Base-by-base conservation (phyloP, 2,113 vertebrate species). In the Xenotilapia longispinis region DNA sequence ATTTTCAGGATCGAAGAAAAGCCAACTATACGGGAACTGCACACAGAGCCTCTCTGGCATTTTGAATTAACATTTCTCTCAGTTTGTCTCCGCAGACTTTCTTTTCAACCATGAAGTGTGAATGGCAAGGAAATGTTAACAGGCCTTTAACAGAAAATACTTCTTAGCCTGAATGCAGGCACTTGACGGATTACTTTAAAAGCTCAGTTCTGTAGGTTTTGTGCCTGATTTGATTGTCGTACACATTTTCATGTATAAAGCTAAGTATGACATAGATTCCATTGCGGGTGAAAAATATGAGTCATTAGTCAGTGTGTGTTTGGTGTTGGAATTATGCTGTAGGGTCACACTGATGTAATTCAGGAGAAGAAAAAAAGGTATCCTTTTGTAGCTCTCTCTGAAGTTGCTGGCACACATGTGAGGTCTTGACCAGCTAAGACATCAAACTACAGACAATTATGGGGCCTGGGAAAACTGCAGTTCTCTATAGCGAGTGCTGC, bases 381-480 rank as follows among this genome's bases (percentile, higher is more conserved):
- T 58, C 23, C 63, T 85, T 80, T 84, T 68, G 19, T 33, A 47
- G 31, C 58, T 33, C 45, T 28, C 36, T 87, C 57, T 47, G 65
- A 82, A 87, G 75, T 31, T 21, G 6, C 49, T 38, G 60, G 65
- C 10, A 26, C 84, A 85, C 7, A 11, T 95, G 85, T 92, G 94
- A 91, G 60, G 85, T 88, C 92, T 94, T 19, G 84, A 86, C 84
- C 87, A 92, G 93, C 75, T 94, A 54, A 93, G 91, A 93, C 90
- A 95, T 95, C 95, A 96, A 96, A 91, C 55, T 87, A 84, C 82
- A 84, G 83, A 94, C 80, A 79, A 91, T 89, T 93, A 93, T 12
- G 7, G 33, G 51, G 36, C 73, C 65, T 38, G 68, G 55, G 15
- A 81, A 90, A 90, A 93, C 96, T 96, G 94, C 92, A 75, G 86